Evolutionary conservation across 2,797 vertebrate genomes (phyloP).

Genomic region (Crocidura indochinensis): DNA sequence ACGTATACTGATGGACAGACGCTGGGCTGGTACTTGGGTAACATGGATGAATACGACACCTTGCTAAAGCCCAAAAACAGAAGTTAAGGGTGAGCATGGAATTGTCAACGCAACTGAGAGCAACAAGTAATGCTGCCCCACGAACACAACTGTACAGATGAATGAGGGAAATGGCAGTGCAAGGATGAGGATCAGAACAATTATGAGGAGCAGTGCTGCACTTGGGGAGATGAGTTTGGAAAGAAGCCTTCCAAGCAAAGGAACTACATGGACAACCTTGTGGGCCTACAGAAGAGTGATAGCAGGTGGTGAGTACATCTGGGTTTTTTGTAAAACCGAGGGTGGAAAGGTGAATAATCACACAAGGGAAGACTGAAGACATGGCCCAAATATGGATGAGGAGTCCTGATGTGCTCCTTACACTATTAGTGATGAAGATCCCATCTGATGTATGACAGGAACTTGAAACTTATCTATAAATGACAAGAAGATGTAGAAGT

Average conservation of each 20-base stretch:
- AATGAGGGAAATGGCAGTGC: neutral
- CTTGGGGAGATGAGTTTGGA: neutral
- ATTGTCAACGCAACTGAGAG: fast-evolving
- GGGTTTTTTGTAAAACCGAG: too few relatives aligned
- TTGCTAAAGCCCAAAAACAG: neutral
- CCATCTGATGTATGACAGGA: neutral
- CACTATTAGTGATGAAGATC: neutral
- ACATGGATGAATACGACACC: neutral
- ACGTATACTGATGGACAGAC: neutral
- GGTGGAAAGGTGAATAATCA: neutral
- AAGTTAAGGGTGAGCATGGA: neutral
- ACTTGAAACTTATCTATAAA: neutral
- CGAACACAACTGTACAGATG: neutral
- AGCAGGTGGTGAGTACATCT: too few relatives aligned
- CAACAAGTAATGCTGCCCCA: neutral
- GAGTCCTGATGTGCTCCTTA: neutral
- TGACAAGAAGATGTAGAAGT: too few relatives aligned
- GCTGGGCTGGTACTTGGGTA: neutral
- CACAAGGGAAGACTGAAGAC: neutral
- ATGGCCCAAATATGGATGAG: too few relatives aligned
- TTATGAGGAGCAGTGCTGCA: neutral
- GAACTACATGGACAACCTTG: neutral
- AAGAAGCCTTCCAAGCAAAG: neutral
- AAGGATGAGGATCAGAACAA: neutral
- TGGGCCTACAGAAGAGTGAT: neutral